Base-by-base conservation (phyloP, 2,888 invertebrate genomes). In the Odontocolon sp. region DNA sequence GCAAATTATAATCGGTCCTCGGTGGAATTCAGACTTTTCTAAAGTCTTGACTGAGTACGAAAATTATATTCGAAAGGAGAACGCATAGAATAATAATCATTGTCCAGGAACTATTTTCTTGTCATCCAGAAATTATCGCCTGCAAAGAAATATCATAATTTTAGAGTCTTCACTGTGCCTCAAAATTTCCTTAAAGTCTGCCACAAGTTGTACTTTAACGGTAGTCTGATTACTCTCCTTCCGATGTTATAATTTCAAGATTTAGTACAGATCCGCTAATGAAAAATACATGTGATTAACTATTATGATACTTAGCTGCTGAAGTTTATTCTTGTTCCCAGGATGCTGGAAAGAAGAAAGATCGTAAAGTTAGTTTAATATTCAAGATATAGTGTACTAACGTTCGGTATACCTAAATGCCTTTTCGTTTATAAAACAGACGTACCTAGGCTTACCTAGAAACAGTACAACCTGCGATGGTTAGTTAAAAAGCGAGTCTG, bases 321-420 rank as follows among this genome's bases (percentile, higher is more conserved):
- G 5, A 31, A 45, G 28, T 16, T 40, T 42, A 9, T 42, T 42
- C 42, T 4, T 8, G 9, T n/a, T 18, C 16, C 3, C 2, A 6
- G 18, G 26, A 59, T 18, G 18, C 31, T 9, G 11, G 16, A 28
- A 14, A 18, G 42, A 28, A 38, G 42, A 42, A 42, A 42, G 59
- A 59, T 42, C 59, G 42, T 59, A 40, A 42, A 59, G 42, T 11
- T 28, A 14, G 59, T n/a, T n/a, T n/a, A n/a, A n/a, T 28, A 14
- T 42, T 26, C 4, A 52, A 38, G 23, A 26, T 38, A 40, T 26
- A 57, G 57, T 38, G 57, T 11, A 26, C 14, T 40, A 40, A 40
- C 40, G 40, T n/a, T 14, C 50, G 50, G 11, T 6, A 8, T 52
- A 52, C 16, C 50, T 16, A 14, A n/a, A n/a, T n/a, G n/a, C n/a